phyloP scores from a whole-genome alignment of 2,113 vertebrate species.

The Vombatus ursinus region DNA sequence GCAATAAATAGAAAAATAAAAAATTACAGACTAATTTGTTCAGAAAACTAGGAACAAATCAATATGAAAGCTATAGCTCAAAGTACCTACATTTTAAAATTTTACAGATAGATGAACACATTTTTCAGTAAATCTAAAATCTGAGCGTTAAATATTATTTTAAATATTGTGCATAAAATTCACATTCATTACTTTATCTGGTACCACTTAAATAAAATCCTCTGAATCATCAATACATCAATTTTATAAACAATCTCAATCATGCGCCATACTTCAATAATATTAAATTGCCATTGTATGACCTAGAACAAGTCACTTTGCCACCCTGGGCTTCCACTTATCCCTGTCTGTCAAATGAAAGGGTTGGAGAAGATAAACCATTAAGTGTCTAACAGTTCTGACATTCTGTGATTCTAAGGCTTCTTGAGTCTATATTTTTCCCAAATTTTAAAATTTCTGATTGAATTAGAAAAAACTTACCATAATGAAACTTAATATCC shows the following conservation, averaged over 20 bases:
- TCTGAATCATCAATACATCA: fast-evolving
- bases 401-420: neutral
- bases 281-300: neutral
- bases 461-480: neutral
- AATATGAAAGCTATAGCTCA: conserved; percentile 44
- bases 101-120: neutral
- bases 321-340: neutral
- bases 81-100: conserved; percentile 31
- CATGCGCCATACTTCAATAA: neutral
- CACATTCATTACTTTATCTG: fast-evolving
- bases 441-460: neutral
- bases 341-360: neutral
- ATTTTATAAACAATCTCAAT: neutral
- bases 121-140: neutral
- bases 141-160: fast-evolving
- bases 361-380: neutral
- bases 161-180: fast-evolving
- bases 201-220: neutral
- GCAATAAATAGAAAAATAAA: conserved; percentile 46
- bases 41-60: conserved; percentile 59
- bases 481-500: neutral
- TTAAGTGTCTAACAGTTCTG: neutral
- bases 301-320: neutral
- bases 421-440: neutral
- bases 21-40: conserved; percentile 65